A percentile compares a stretch with the other conserved stretches of the same genome.
Conservation (phyloP, 2,888 invertebrate species). For the Cheilosia scutellata region DNA sequence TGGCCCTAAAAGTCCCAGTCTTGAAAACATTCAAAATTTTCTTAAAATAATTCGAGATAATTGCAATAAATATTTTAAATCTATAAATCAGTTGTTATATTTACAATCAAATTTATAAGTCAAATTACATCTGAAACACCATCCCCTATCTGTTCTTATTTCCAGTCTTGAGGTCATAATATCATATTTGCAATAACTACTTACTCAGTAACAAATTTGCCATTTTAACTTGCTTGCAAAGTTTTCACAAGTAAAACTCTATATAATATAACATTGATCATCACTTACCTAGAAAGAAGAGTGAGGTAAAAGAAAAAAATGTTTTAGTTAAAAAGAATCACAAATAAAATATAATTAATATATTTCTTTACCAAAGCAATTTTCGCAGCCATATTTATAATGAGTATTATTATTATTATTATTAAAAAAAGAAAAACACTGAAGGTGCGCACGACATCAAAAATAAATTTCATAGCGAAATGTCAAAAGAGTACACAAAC, state of each 20-base stretch:
- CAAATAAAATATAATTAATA: neutral
- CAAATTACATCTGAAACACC: no score
- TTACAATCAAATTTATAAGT: no score
- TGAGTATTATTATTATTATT: constrained; percentile 14
- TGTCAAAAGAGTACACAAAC: constrained; percentile 12
- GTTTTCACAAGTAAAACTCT: constrained; percentile 34
- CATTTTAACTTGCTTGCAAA: constrained; percentile 37
- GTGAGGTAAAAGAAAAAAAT: constrained; percentile 40
- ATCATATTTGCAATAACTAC: constrained; percentile 9
- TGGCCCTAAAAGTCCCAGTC: no score
- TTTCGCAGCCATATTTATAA: constrained; percentile 76
- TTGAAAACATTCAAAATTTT: no score
- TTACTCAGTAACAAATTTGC: constrained; percentile 69
- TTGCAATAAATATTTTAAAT: no score
- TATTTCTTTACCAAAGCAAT: constrained; percentile 67
- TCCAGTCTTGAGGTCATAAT: neutral
- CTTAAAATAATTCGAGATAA: no score
- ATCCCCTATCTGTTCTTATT: no score
- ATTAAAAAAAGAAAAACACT: constrained; percentile 36
- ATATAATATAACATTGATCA: constrained; percentile 18
- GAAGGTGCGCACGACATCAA: constrained; percentile 28
- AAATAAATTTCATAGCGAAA: constrained; percentile 44
- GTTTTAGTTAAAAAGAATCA: constrained; percentile 15
- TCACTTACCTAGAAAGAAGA: constrained; percentile 73
- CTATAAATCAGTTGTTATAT: no score